Evolutionary conservation across 2,113 vertebrate species (phyloP).

Genomic region (Chaetorhynchus papuensis): DNA sequence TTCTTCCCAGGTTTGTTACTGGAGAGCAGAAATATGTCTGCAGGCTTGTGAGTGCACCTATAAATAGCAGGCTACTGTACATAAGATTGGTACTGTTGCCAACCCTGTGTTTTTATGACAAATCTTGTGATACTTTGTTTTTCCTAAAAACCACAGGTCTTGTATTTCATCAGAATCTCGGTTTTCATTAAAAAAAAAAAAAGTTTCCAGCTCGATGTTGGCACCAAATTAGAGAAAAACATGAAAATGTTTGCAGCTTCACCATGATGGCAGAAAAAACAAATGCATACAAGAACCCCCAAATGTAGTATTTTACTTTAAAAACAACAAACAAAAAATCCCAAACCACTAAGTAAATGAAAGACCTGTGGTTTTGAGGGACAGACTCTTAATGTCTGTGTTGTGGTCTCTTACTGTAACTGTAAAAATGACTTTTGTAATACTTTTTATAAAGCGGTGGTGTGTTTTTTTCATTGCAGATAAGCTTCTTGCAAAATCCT

Average conservation of each 20-base stretch:
- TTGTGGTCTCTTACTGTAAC: conserved; percentile 58
- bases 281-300: not conserved
- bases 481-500: conserved; percentile 48
- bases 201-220: conserved; percentile 12
- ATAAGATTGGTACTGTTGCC: not conserved
- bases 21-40: conserved; percentile 30
- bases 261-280: conserved; percentile 13
- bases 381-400: conserved; percentile 37
- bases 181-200: not conserved
- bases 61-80: conserved; percentile 31
- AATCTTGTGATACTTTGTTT: conserved; percentile 57
- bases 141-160: conserved; percentile 46
- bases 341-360: conserved; percentile 43
- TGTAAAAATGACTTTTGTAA: conserved; percentile 56
- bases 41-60: not conserved
- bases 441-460: conserved; percentile 1
- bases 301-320: conserved; percentile 47
- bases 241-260: conserved; percentile 28
- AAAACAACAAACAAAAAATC: conserved; percentile 52
- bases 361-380: conserved; percentile 52
- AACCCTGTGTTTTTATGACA: conserved; percentile 11
- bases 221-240: conserved; percentile 53
- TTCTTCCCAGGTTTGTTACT: not conserved
- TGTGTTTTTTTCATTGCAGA: conserved; percentile 6
- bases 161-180: conserved; percentile 41